phyloP scores from a whole-genome alignment of 2,888 invertebrate species.

The Hyppa rectilinea region DNA sequence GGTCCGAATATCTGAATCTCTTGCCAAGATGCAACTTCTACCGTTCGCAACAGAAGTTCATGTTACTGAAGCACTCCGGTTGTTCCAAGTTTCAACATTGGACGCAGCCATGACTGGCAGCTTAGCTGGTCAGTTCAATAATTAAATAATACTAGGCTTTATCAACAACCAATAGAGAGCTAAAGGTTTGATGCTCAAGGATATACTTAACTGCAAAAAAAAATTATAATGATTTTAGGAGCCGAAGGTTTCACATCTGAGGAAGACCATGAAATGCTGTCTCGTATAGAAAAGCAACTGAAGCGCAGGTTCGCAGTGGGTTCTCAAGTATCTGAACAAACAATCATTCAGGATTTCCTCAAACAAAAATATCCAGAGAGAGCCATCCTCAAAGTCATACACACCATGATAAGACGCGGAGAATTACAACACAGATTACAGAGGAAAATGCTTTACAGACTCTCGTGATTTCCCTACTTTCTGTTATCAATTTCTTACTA shows the following conservation, averaged over 20 bases:
- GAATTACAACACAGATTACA: constrained; percentile 99
- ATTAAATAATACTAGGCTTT: neutral
- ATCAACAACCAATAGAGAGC: neutral
- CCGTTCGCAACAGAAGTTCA: constrained; percentile 98
- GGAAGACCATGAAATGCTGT: constrained; percentile 97
- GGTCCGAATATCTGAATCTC: constrained; percentile 98
- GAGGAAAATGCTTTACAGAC: constrained; percentile 98
- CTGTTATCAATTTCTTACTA: constrained; percentile 7
- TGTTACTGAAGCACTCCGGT: constrained; percentile 97
- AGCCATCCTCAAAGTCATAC: constrained; percentile 97
- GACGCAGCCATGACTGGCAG: constrained; percentile 98
- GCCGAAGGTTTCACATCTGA: constrained; percentile 99
- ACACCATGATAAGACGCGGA: constrained; percentile 98
- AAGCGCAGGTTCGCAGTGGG: constrained; percentile 98
- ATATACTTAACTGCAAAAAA: neutral
- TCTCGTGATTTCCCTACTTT: constrained; percentile 91
- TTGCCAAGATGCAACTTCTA: constrained; percentile 98
- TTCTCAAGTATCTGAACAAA: constrained; percentile 98
- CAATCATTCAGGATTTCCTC: constrained; percentile 96
- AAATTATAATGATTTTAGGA: constrained; percentile 88
- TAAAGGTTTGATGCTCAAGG: neutral
- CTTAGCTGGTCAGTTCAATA: constrained; percentile 92
- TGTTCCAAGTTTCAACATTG: constrained; percentile 99
- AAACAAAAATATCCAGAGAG: constrained; percentile 96
- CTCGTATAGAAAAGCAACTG: constrained; percentile 97